Percentiles rank a stretch among this genome's conserved stretches.
phyloP scores from a whole-genome alignment of 2,113 vertebrate species.

The Nematolebias whitei region DNA sequence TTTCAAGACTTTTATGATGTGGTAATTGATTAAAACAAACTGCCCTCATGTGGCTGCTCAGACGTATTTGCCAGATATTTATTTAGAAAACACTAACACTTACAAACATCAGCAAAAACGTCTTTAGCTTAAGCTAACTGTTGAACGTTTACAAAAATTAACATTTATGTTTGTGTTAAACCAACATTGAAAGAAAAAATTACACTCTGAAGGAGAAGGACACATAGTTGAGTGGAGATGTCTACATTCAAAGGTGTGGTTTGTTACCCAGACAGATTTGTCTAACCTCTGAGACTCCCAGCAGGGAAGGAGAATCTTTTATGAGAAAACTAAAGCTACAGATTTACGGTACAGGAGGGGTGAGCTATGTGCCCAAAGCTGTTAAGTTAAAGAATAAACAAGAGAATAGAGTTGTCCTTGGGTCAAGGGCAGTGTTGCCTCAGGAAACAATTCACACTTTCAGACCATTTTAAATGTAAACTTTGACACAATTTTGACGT shows the following conservation, averaged over 20 bases:
- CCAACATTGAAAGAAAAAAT: background rate
- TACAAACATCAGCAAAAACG: too few relatives aligned
- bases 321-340: slow-evolving; percentile 37
- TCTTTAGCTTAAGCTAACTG: too few relatives aligned
- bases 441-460: too few relatives aligned
- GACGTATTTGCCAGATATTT: background rate
- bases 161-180: background rate
- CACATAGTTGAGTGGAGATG: background rate
- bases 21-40: slow-evolving; percentile 16
- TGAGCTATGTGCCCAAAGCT: background rate
- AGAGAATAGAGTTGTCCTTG: background rate
- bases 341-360: slow-evolving; percentile 29
- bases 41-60: background rate
- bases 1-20: slow-evolving; percentile 13
- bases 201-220: background rate
- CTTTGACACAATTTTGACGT: too few relatives aligned
- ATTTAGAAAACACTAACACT: background rate
- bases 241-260: background rate
- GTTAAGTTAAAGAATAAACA: slow-evolving; percentile 24
- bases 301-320: slow-evolving; percentile 25
- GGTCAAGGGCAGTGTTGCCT: background rate
- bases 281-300: slow-evolving; percentile 27
- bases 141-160: too few relatives aligned
- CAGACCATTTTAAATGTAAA: background rate
- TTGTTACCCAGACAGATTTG: slow-evolving; percentile 1